phyloP scores from a whole-genome alignment of 2,113 vertebrate genomes.

The Ailurus styani region DNA sequence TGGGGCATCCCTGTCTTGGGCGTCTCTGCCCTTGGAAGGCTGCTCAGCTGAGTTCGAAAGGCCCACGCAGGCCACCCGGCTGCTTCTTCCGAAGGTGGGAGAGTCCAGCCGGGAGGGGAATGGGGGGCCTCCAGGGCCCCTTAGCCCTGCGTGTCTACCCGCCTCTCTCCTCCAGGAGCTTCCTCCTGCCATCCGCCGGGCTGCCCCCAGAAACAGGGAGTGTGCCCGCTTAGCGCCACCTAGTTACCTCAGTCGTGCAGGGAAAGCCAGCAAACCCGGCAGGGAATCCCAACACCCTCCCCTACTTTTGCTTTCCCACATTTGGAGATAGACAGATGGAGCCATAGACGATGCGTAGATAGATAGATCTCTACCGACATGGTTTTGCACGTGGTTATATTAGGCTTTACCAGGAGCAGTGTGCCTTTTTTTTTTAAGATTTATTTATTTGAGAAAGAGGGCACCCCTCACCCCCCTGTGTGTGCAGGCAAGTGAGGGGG shows the following conservation, averaged over 20 bases:
- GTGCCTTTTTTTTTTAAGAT: not conserved
- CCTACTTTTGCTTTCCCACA: not conserved
- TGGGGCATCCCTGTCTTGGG: not conserved
- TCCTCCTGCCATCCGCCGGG: rapidly evolving
- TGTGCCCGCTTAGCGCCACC: not conserved
- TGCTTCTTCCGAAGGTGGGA: not conserved
- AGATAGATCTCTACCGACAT: not conserved
- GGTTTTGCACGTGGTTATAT: not conserved
- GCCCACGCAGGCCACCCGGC: rapidly evolving
- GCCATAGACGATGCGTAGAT: no score
- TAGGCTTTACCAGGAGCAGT: not conserved
- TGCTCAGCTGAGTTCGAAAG: not conserved
- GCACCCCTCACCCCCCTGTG: no score
- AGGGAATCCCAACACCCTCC: not conserved
- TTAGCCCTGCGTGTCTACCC: not conserved
- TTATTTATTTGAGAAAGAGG: no score
- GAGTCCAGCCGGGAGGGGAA: not conserved
- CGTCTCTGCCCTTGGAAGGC: not conserved
- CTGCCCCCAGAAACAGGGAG: no score
- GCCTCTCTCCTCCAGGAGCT: not conserved
- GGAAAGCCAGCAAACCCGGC: not conserved
- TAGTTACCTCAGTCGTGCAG: not conserved
- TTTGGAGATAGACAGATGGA: not conserved
- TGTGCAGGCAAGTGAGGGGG: no score
- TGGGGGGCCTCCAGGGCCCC: no score